Evolutionary conservation across 2,888 invertebrate genomes (phyloP).

Genomic region (Caenorhabditis sp.): DNA sequence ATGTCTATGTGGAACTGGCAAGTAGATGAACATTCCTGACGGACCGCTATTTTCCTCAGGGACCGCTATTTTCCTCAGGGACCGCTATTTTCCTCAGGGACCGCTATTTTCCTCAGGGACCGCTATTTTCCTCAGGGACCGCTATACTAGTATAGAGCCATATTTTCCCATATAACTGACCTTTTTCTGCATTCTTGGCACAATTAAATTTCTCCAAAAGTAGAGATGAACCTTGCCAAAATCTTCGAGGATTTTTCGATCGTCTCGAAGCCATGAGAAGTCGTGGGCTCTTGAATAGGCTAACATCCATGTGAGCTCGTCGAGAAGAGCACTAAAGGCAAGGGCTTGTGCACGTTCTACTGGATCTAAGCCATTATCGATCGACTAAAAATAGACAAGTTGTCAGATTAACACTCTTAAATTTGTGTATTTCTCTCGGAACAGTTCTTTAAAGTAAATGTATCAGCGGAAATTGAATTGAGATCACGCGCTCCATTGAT

Average conservation of each 20-base stretch:
- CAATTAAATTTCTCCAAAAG: slow-evolving; percentile 38
- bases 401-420: too few species aligned
- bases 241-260: slow-evolving; percentile 35
- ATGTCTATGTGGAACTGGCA: too few species aligned
- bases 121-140: too few species aligned
- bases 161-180: slow-evolving; percentile 4
- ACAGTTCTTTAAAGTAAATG: too few species aligned
- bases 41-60: too few species aligned
- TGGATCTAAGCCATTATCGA: slow-evolving; percentile 23
- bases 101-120: too few species aligned
- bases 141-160: too few species aligned
- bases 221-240: slow-evolving; percentile 27
- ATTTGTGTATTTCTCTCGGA: not conserved
- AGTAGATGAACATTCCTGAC: too few species aligned
- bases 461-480: too few species aligned
- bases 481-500: too few species aligned
- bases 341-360: slow-evolving; percentile 38
- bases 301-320: slow-evolving; percentile 40
- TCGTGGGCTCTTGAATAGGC: slow-evolving; percentile 35
- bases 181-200: slow-evolving; percentile 30
- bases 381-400: slow-evolving; percentile 18
- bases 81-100: too few species aligned
- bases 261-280: slow-evolving; percentile 33
- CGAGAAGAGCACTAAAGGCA: slow-evolving; percentile 33
- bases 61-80: too few species aligned